Percentiles rank a stretch among this genome's conserved stretches.
phyloP scores from a whole-genome alignment of 2,113 vertebrate species.

The Oreochromis aureus region DNA sequence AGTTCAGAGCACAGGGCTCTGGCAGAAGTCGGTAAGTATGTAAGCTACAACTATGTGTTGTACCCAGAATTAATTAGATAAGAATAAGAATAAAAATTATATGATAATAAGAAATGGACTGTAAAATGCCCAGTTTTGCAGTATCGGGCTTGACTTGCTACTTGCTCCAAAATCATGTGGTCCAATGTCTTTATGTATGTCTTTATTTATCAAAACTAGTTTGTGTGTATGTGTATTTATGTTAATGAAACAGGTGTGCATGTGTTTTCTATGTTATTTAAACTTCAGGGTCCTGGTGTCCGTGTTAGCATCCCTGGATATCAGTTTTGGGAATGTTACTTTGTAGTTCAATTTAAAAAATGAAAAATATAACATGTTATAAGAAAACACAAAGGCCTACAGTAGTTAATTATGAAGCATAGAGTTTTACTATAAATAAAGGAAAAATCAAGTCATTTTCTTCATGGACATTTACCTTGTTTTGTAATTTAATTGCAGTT shows the following conservation, averaged over 20 bases:
- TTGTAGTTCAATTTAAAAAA: not conserved
- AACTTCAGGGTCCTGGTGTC: rapidly evolving
- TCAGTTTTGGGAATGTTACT: not conserved
- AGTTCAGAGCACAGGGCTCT: not conserved
- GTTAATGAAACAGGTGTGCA: not conserved
- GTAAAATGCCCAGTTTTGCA: not conserved
- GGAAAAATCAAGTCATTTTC: no score
- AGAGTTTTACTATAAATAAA: not conserved
- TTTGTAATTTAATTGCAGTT: not conserved
- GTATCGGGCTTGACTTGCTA: not conserved
- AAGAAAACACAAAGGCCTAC: not conserved
- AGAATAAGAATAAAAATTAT: not conserved
- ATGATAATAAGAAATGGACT: not conserved
- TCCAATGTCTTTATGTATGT: rapidly evolving
- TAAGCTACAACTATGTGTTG: not conserved
- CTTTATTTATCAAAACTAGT: not conserved
- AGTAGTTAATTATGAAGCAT: not conserved
- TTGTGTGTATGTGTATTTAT: not conserved
- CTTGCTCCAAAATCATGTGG: not conserved
- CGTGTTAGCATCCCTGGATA: not conserved
- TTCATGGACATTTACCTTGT: not conserved
- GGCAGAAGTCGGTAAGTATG: not conserved
- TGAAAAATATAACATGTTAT: not conserved
- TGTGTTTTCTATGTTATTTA: not conserved
- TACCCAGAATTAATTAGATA: not conserved